Base-by-base conservation (phyloP, 2,797 vertebrate genomes). In the Esox lucius region DNA sequence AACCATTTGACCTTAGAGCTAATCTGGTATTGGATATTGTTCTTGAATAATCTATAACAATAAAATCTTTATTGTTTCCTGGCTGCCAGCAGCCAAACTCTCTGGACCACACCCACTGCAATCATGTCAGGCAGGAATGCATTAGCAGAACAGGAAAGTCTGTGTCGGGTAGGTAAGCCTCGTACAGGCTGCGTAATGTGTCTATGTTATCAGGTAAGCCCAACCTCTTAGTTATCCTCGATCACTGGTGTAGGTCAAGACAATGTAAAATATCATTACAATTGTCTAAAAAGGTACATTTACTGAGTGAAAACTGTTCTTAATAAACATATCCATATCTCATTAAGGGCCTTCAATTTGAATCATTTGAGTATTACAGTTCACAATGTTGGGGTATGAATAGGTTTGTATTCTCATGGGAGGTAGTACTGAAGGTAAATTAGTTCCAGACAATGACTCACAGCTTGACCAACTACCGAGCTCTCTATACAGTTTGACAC, bases 41-140 rank as follows among this genome's bases (percentile, higher is more conserved):
- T 87, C 73, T 85, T 89, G 78, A 89, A 90, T 81, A 87, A 87
- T 88, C 87, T 90, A 90, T 83, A 87, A 92, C 80, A 91, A 89
- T 92, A 90, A 90, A 92, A 91, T 79, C 76, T 83, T 90, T 90
- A 87, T 78, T 87, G 89, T 91, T 92, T 90, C 90, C 80, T 49
- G 81, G 91, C 94, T 91, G 92, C 93, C 93, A 92, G 93, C 93
- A 94, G 92, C 93, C 90, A 92, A 92, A 91, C 91, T 91, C 89
- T 93, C 82, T 83, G 79, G 87, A 85, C 91, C 92, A 94, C 93
- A 93, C 94, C 93, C 88, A 93, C 91, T 90, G 91, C 90, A 93
- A 93, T 93, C 92, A 94, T 85, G 90, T 92, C 89, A 90, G 85
- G 86, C 88, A 94, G 92, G 93, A 94, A 94, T 93, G 91, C 87